Conservation (phyloP, 2,888 invertebrate species). For the Pocota personata region DNA sequence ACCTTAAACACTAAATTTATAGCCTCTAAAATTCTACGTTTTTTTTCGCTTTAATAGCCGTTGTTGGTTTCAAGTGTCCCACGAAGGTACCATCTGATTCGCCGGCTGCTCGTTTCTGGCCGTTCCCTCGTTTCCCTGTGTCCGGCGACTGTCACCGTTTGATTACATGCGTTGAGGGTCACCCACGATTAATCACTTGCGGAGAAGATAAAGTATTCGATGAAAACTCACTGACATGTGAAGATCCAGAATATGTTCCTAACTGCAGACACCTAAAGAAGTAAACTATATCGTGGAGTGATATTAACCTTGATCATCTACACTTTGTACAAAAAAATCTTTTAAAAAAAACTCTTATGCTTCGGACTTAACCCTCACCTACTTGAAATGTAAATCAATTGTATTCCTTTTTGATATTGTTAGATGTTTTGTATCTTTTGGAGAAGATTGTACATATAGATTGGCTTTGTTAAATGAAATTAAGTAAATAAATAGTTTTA, state of each 20-base stretch:
- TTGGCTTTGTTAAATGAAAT: slow-evolving; percentile 70
- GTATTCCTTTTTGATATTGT: slow-evolving; percentile 39
- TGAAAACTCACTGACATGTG: slow-evolving; percentile 91
- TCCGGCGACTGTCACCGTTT: slow-evolving; percentile 93
- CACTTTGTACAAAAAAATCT: slow-evolving; percentile 54
- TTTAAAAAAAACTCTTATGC: slow-evolving; percentile 10
- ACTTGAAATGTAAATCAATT: slow-evolving; percentile 22
- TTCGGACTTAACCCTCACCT: slow-evolving; percentile 25
- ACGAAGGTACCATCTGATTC: slow-evolving; percentile 91
- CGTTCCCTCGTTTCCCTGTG: slow-evolving; percentile 94
- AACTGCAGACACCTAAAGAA: slow-evolving; percentile 80
- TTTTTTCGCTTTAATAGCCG: slow-evolving; percentile 85
- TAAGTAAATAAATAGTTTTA: slow-evolving; percentile 64
- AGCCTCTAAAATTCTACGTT: too few relatives aligned
- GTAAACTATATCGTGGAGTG: slow-evolving; percentile 65
- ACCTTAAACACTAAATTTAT: too few relatives aligned
- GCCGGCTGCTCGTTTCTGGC: slow-evolving; percentile 94
- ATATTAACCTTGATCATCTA: slow-evolving; percentile 20
- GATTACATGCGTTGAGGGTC: slow-evolving; percentile 95
- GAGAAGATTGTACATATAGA: slow-evolving; percentile 70
- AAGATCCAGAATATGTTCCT: slow-evolving; percentile 84
- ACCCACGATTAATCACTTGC: slow-evolving; percentile 93
- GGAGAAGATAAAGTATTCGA: slow-evolving; percentile 95
- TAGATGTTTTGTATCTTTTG: slow-evolving; percentile 52
- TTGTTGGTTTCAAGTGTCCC: slow-evolving; percentile 96